phyloP scores from a whole-genome alignment of 2,888 invertebrate species.

The Parascotia fuliginaria region DNA sequence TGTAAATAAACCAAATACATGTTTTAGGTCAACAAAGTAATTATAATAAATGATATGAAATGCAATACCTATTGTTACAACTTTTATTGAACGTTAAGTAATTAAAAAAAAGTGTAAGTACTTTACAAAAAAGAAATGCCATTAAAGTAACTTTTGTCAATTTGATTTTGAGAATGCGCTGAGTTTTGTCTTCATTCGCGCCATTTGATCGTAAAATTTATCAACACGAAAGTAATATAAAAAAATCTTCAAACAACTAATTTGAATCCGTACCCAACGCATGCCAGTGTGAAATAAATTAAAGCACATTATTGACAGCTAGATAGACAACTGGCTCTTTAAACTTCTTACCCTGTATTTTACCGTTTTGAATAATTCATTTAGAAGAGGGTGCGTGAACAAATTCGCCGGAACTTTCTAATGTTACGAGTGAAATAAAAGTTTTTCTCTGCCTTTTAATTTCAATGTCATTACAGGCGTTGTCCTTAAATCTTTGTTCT shows the following conservation, averaged over 20 bases:
- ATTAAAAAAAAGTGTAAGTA: too few species aligned
- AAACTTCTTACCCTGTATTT: conserved; percentile 62
- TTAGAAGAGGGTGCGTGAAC: conserved; percentile 65
- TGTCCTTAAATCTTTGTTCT: conserved; percentile 38
- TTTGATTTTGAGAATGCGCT: too few species aligned
- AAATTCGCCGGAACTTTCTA: conserved; percentile 59
- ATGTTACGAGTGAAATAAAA: conserved; percentile 56
- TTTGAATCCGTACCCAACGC: conserved; percentile 32
- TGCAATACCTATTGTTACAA: too few species aligned
- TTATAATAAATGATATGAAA: too few species aligned
- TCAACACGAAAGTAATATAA: neutral
- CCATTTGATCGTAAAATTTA: neutral
- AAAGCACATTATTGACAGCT: conserved; percentile 69
- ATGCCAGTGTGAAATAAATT: conserved; percentile 57
- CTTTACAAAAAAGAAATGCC: too few species aligned
- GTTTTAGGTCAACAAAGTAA: too few species aligned
- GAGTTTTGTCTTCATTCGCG: too few species aligned
- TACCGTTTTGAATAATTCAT: conserved; percentile 69
- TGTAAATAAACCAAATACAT: too few species aligned
- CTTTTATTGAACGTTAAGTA: too few species aligned
- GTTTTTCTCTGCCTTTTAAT: conserved; percentile 52
- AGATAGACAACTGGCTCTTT: conserved; percentile 63
- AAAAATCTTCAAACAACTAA: conserved; percentile 3
- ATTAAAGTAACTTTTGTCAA: too few species aligned
- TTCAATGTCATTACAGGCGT: conserved; percentile 51